Evolutionary conservation across 2,888 invertebrate genomes (phyloP).

Genomic region (Mesorhabditis spiculigera): DNA sequence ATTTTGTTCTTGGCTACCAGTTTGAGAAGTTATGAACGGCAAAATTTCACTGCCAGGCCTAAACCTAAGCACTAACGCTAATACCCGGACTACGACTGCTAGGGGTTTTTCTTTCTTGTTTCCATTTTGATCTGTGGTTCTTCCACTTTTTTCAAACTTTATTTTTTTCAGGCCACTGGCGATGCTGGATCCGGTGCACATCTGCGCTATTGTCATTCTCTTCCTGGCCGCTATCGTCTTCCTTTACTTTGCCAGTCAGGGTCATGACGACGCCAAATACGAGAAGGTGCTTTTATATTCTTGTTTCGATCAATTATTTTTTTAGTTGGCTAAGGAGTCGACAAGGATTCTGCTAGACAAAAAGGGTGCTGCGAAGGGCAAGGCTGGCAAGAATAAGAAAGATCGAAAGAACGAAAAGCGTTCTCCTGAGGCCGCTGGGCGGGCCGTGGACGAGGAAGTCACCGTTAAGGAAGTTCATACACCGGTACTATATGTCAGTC

Average conservation of each 20-base stretch:
- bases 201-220: neutral
- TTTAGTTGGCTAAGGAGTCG: constrained; percentile 4
- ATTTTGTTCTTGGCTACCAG: too few relatives aligned
- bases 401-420: neutral
- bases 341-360: neutral
- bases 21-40: too few relatives aligned
- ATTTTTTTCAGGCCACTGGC: neutral
- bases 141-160: neutral
- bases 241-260: constrained; percentile 1
- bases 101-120: too few relatives aligned
- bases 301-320: neutral
- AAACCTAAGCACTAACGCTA: too few relatives aligned
- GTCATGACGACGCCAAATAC: neutral
- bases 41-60: too few relatives aligned
- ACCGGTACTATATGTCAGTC: neutral
- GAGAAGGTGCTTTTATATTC: neutral
- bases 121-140: too few relatives aligned
- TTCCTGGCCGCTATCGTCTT: neutral
- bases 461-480: neutral
- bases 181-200: neutral
- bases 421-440: neutral
- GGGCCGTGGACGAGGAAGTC: neutral
- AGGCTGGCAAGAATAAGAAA: constrained; percentile 3
- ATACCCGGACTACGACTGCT: too few relatives aligned
- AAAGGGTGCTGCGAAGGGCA: neutral